Evolutionary conservation across 1,140 invertebrate genomes (phyloP), one percentile per base, ranked within the genome.

Genomic region (Lordiphosa clarofinis): DNA sequence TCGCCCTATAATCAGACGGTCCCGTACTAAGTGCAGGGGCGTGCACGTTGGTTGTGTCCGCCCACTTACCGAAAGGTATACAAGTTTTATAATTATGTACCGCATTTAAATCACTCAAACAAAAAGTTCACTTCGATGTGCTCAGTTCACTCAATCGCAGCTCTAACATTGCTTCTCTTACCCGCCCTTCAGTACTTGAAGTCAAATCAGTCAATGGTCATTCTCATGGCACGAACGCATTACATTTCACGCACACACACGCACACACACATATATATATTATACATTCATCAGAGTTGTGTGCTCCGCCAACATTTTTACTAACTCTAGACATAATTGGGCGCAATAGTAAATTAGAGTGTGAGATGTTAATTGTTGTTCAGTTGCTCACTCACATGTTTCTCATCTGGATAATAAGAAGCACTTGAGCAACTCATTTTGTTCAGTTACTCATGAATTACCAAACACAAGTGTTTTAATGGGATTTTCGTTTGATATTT

Each of bases 11-110:
- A 70, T 54, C 46, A 57, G 54, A 62, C 43, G 53, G 59, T 72
- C 33, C 64, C 15, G 46, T 58, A 38, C 28, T 56, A 53, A 40
- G 48, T 49, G 31, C 24, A 46, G 3, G 3, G 8, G 9, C 37
- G 33, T 31, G 55, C 4, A 6, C 21, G 56, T 56, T 63, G 9
- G 12, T 4, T 19, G 8, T 12, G 6, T 12, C 39, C 52, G 21
- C 42, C 38, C 42, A 61, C 55, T 73, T 79, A 62, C 61, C 78
- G 68, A 56, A 56, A 84, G 79, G 73, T 86, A 86, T 55, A 44
- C 36, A 31, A 47, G n/a, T 47, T 60, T 58, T 50, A 24, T 31
- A 47, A 37, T 36, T 53, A 72, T 35, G 31, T 35, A 58, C 13
- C 11, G 55, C 63, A 67, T 67, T 19, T 10, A 58, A 67, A 67